Evolutionary conservation across 2,113 vertebrate genomes (phyloP).

Genomic region (Cyprinodon variegatus): DNA sequence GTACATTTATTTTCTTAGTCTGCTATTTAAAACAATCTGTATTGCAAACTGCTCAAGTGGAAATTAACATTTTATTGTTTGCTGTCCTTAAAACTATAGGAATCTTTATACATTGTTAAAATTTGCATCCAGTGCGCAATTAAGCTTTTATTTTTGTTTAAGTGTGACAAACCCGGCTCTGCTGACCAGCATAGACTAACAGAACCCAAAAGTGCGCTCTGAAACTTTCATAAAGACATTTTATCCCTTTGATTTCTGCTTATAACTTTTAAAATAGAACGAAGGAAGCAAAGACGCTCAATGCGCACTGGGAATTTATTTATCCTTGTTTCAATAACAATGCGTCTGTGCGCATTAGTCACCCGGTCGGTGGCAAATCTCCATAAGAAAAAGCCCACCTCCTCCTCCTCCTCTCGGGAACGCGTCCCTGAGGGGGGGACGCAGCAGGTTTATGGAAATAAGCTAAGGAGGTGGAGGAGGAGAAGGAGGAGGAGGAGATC

Average conservation of each 20-base stretch:
- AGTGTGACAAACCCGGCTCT: no score
- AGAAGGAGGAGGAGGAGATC: slow-evolving; percentile 72
- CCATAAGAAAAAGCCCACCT: slow-evolving; percentile 64
- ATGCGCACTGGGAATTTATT: background rate
- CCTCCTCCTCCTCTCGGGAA: slow-evolving; percentile 38
- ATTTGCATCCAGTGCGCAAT: background rate
- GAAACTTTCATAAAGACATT: background rate
- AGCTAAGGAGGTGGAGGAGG: slow-evolving; percentile 71
- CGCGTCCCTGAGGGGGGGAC: slow-evolving; percentile 67
- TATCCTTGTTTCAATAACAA: slow-evolving; percentile 51
- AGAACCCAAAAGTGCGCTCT: background rate
- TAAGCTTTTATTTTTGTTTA: background rate
- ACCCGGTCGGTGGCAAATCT: slow-evolving; percentile 66
- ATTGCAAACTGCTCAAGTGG: background rate
- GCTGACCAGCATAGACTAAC: background rate
- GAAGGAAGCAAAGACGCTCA: no score
- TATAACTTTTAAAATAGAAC: background rate
- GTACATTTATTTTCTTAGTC: background rate
- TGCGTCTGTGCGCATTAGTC: slow-evolving; percentile 52
- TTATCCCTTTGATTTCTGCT: background rate
- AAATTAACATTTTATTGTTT: background rate
- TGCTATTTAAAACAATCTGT: background rate
- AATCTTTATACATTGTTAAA: background rate
- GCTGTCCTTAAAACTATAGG: background rate
- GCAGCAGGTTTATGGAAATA: slow-evolving; percentile 86